Evolutionary conservation across 1,140 invertebrate species (phyloP), one percentile per base, ranked within the genome.

Genomic region (Trichonephila clavata): DNA sequence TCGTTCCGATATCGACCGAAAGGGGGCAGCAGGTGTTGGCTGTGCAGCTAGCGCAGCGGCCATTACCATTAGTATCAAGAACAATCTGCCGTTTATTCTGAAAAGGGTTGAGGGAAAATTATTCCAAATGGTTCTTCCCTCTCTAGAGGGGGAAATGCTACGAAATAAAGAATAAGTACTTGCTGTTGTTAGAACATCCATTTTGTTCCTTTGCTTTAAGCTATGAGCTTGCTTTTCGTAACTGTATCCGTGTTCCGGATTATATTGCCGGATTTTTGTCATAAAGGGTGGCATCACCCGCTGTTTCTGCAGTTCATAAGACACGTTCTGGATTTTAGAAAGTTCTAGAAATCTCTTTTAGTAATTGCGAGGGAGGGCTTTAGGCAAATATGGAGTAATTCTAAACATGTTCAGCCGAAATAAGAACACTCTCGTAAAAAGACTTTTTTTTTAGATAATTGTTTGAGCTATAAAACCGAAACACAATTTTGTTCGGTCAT

Each of bases 21-120:
- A 92, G 90, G 81, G 90, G 90, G 90, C 90, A 92, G 90, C 90
- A 92, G 90, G 90, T 92, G 90, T 59, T 50, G 81, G 27, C 90
- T 84, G 32, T 92, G 80, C 63, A 84, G 81, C 90, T 60, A 83
- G 43, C 20, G 27, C n/a, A 32, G 21, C 39, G 57, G 90, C 81
- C 81, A 92, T 92, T 92, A 86, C 81, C 81, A 86, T 92, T 92
- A 92, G 81, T 59, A 65, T 92, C 68, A 77, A 80, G 89, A 80
- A 90, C 89, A 90, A 90, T 90, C 89, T 77, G 89, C 77, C 57
- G 87, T 89, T 89, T 89, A 89, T 90, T 90, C 89, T 90, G 89
- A 80, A 90, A 77, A 77, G 89, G 89, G 65, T 80, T 57, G 89
- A 32, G 65, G 86, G 8, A 57, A 89, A 80, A 90, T 90, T 90